Base-by-base conservation (phyloP, 2,113 vertebrate species). In the Corapipo altera region DNA sequence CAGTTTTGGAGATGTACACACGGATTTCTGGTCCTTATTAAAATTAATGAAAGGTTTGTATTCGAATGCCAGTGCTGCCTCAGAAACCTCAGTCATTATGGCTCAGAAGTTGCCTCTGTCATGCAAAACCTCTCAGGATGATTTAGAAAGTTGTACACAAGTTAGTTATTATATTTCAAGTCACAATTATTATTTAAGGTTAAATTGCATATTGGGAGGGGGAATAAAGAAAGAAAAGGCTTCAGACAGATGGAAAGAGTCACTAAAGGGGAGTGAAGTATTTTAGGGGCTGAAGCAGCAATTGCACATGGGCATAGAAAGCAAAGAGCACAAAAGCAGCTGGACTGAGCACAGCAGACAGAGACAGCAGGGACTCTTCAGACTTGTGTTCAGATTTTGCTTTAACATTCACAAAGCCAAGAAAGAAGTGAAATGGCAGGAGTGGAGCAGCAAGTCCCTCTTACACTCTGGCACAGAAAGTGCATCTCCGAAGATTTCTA, bases 1-100 rank as follows among this genome's bases (percentile, higher is more conserved):
- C 51, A 10, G 7, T 88, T 67, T 80, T 12, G 8, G 69, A 66
- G 76, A 87, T 58, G 52, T 44, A 81, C 64, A 81, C 67, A 20
- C 33, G 52, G 72, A 78, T 88, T 72, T 95, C 92, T 94, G 80
- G 55, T 92, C 79, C 26, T 96, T 35, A 69, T 94, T 96, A 95
- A 93, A 93, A 94, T 93, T 86, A 96, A 97, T 97, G 92, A 92
- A 86, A 91, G 83, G 93, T 94, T 97, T 94, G 75, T 48, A 72
- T 71, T 64, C 3, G 4, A 69, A 93, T 80, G 72, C 64, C 82
- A 71, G 1, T 18, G 88, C 43, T 90, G 88, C 95, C 92, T 93
- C 92, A 57, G 83, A 96, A 96, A 93, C 79, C 90, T 93, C 95
- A 78, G 69, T 84, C 79, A 69, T 93, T 61, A 64, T 23, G 70